A percentile compares a stretch with the other conserved stretches of the same genome.
Conservation (phyloP, 2,113 vertebrate species). For the Engystomops pustulosus region DNA sequence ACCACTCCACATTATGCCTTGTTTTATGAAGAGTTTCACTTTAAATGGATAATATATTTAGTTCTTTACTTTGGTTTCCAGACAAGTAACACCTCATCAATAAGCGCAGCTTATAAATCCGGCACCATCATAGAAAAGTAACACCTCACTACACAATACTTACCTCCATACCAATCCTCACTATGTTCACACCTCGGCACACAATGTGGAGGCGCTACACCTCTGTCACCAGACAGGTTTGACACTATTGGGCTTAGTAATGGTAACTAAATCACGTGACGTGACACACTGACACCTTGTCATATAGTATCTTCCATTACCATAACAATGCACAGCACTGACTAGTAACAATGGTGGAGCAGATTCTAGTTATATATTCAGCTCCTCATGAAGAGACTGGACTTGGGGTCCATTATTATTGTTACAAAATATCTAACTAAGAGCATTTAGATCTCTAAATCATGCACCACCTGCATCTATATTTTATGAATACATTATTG, state of each 20-base stretch:
- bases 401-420: too few species aligned
- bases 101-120: not conserved
- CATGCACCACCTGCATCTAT: too few species aligned
- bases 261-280: not conserved
- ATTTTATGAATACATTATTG: too few species aligned
- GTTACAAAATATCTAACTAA: too few species aligned
- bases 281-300: not conserved
- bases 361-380: too few species aligned
- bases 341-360: too few species aligned
- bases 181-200: not conserved
- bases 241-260: not conserved
- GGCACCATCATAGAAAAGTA: not conserved
- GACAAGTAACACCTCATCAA: not conserved
- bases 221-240: not conserved
- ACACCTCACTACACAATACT: not conserved
- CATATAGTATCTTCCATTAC: not conserved
- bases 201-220: not conserved
- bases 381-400: too few species aligned
- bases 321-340: not conserved
- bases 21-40: not conserved
- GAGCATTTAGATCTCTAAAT: too few species aligned
- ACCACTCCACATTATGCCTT: too few species aligned
- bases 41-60: too few species aligned
- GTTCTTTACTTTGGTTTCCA: not conserved
- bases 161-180: not conserved